Percentiles rank a stretch among this genome's conserved stretches.
These are phyloP conservation scores for Elmis aenea DNA, from an alignment of 2,888 invertebrate species.

Conservation along the genomic window DNA sequence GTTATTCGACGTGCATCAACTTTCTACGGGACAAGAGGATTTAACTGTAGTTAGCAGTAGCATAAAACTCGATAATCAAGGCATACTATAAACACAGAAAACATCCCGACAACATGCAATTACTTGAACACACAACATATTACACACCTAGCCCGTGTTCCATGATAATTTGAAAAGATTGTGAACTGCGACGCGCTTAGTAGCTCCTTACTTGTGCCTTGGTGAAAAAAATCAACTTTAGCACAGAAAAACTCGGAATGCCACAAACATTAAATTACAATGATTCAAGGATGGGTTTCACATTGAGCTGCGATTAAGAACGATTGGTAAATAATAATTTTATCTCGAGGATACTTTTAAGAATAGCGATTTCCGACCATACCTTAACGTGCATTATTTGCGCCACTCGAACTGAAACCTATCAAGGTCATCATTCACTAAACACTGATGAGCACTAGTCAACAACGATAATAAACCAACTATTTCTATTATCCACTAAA, in stretches of 20 bases:
- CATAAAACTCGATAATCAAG: too few species aligned
- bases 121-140: slow-evolving; percentile 18
- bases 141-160: slow-evolving; percentile 42
- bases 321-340: too few species aligned
- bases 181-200: slow-evolving; percentile 16
- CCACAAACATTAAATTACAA: too few species aligned
- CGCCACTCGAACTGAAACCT: slow-evolving; percentile 22
- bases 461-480: slow-evolving; percentile 4
- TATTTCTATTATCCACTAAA: too few species aligned
- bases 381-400: slow-evolving; percentile 27
- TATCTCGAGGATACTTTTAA: too few species aligned
- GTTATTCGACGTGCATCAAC: slow-evolving; percentile 14
- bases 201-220: slow-evolving; percentile 27
- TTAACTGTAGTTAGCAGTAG: too few species aligned
- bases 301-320: too few species aligned
- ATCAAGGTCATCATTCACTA: slow-evolving; percentile 23
- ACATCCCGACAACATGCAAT: slow-evolving; percentile 9
- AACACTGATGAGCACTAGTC: slow-evolving; percentile 3
- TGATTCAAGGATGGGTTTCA: too few species aligned
- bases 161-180: slow-evolving; percentile 30
- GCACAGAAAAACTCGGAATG: too few species aligned
- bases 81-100: slow-evolving; percentile 3
- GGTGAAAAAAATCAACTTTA: slow-evolving; percentile 21
- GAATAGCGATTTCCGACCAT: too few species aligned
- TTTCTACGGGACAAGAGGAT: too few species aligned